Evolutionary conservation across 2,113 vertebrate species (phyloP).

Genomic region (Regulus satrapa): DNA sequence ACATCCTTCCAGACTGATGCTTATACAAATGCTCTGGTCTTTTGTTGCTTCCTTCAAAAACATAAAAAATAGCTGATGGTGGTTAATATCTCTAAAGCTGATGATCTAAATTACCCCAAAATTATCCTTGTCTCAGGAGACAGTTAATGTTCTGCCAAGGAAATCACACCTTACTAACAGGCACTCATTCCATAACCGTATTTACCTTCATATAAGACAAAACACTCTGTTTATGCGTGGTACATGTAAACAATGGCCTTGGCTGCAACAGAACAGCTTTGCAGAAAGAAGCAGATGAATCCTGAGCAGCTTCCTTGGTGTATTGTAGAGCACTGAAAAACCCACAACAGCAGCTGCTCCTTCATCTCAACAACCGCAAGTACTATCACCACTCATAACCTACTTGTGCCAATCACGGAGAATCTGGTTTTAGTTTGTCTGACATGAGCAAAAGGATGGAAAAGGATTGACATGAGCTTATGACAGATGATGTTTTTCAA

Average conservation of each 20-base stretch:
- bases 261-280: not conserved
- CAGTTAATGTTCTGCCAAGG: not conserved
- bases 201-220: not conserved
- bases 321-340: not conserved
- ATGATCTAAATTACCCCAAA: not conserved
- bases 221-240: not conserved
- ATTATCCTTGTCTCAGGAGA: not conserved
- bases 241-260: not conserved
- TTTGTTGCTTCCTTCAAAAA: not conserved
- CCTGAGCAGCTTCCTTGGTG: not conserved
- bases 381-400: not conserved
- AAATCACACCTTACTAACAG: not conserved
- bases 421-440: not conserved
- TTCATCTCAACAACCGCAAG: not conserved
- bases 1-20: not conserved
- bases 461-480: not conserved
- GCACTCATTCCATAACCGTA: not conserved
- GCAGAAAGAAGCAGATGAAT: not conserved
- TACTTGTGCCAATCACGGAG: not conserved
- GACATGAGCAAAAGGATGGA: not conserved
- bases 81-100: not conserved
- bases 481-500: not conserved
- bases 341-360: not conserved
- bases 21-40: not conserved
- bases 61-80: not conserved